These are phyloP conservation scores for Etheostoma perlongum DNA, from an alignment of 2,797 vertebrate genomes.

Conservation along the genomic window DNA sequence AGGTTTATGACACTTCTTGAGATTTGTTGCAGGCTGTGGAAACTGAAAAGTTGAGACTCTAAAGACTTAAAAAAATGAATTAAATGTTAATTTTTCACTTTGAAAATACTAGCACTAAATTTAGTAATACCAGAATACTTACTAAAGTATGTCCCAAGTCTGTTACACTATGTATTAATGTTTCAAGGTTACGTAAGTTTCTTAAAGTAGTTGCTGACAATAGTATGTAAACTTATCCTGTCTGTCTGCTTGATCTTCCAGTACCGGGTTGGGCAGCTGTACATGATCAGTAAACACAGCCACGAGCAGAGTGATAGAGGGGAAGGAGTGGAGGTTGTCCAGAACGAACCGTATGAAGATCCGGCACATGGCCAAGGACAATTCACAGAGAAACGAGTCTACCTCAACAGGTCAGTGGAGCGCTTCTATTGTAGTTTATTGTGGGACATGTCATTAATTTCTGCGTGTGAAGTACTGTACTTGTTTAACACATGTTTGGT, in stretches of 20 bases:
- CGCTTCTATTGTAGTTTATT: not conserved
- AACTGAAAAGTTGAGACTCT: not conserved
- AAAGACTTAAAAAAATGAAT: not conserved
- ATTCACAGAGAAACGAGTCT: slow-evolving; percentile 96
- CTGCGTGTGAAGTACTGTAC: not conserved
- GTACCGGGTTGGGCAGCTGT: slow-evolving; percentile 98
- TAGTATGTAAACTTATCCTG: not conserved
- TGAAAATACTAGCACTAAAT: not conserved
- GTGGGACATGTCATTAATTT: not conserved
- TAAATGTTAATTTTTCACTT: not conserved
- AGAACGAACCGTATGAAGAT: slow-evolving; percentile 95
- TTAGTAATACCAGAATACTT: not conserved
- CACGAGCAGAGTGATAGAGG: slow-evolving; percentile 97
- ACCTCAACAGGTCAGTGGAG: slow-evolving; percentile 92
- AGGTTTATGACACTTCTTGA: not conserved
- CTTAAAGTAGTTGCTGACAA: not conserved
- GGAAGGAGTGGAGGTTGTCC: slow-evolving; percentile 96
- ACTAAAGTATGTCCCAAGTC: not conserved
- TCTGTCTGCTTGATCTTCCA: slow-evolving; percentile 62
- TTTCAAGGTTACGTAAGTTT: not conserved
- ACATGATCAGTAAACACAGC: slow-evolving; percentile 99
- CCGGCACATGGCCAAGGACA: slow-evolving; percentile 93
- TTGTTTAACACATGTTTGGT: not conserved
- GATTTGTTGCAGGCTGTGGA: not conserved
- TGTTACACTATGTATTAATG: not conserved